These are phyloP conservation scores for Rhynchotus rufescens DNA, from an alignment of 2,797 vertebrate genomes.

Conservation along the genomic window DNA sequence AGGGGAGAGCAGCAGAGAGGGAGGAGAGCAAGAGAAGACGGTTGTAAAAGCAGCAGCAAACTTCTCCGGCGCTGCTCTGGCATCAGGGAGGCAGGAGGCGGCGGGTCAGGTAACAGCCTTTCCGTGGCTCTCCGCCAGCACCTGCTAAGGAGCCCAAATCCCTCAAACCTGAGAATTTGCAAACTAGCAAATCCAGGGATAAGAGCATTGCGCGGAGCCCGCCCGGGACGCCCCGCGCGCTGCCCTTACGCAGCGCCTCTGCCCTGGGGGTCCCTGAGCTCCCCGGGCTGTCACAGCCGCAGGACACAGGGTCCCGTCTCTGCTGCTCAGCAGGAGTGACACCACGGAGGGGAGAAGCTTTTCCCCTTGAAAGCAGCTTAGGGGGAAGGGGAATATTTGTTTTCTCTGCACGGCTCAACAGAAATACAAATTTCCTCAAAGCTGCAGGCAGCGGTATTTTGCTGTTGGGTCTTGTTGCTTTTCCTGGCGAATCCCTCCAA, in stretches of 20 bases:
- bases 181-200: neutral
- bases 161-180: neutral
- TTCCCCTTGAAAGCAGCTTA: neutral
- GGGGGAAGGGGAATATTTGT: neutral
- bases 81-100: neutral
- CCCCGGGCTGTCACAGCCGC: fast-evolving
- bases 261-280: neutral
- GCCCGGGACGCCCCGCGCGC: neutral
- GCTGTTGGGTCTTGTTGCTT: neutral
- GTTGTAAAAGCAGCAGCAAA: neutral
- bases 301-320: fast-evolving
- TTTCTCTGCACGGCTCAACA: slow-evolving; percentile 22
- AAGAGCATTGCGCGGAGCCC: neutral
- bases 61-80: neutral
- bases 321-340: neutral
- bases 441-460: neutral
- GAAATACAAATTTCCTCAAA: neutral
- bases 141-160: fast-evolving
- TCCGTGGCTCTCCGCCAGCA: neutral
- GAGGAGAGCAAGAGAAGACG: neutral
- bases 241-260: fast-evolving
- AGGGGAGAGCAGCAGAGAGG: neutral
- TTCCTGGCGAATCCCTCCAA: neutral
- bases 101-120: fast-evolving
- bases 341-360: neutral